Conservation (phyloP, 2,888 invertebrate genomes). For the Andrena trimmerana region DNA sequence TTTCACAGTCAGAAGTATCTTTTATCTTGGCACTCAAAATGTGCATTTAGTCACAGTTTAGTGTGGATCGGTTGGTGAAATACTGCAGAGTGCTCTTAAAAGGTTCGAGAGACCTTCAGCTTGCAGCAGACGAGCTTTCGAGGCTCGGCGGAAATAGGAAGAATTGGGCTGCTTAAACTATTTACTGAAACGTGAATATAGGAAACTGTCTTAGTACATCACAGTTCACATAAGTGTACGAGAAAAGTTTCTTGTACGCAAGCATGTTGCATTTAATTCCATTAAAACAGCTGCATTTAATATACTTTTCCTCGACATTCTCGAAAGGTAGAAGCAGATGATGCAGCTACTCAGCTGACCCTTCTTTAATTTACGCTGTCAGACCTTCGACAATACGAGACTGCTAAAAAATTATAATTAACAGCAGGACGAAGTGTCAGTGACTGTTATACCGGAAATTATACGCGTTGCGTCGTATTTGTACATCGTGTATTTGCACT, state of each 20-base stretch:
- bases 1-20: too few relatives aligned
- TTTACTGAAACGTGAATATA: too few relatives aligned
- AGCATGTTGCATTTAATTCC: background rate
- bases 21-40: too few relatives aligned
- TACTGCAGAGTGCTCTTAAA: too few relatives aligned
- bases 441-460: conserved; percentile 16
- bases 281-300: background rate
- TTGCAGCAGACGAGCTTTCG: too few relatives aligned
- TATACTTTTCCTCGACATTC: background rate
- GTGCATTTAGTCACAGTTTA: too few relatives aligned
- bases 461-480: conserved; percentile 9
- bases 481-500: conserved; percentile 11
- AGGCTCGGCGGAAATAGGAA: too few relatives aligned
- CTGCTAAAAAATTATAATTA: conserved; percentile 34
- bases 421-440: background rate
- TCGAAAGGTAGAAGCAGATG: background rate
- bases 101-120: too few relatives aligned
- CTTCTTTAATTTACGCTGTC: conserved; percentile 21
- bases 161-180: too few relatives aligned
- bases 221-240: too few relatives aligned
- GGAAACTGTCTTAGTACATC: too few relatives aligned
- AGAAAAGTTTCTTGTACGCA: background rate
- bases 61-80: too few relatives aligned
- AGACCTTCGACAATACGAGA: background rate
- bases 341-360: background rate